These are phyloP conservation scores for Actias luna DNA, from an alignment of 2,888 invertebrate species.

Conservation along the genomic window DNA sequence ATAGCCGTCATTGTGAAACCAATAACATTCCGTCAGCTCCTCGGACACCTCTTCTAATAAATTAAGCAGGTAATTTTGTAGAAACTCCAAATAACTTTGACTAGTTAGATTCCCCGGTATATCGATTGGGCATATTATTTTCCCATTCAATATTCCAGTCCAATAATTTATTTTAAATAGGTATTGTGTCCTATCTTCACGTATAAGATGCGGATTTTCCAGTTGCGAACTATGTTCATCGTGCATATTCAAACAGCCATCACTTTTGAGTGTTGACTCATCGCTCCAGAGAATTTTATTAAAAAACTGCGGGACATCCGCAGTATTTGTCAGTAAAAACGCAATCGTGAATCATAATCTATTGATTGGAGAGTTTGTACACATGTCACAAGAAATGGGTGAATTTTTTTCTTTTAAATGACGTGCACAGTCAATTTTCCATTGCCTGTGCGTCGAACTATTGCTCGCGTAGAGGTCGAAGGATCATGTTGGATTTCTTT, in stretches of 20 bases:
- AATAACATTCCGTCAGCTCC: too few species aligned
- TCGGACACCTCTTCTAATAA: too few species aligned
- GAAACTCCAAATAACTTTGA: constrained; percentile 10
- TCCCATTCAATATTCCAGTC: constrained; percentile 20
- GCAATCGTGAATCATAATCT: neutral
- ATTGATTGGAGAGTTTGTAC: neutral
- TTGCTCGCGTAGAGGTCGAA: constrained; percentile 19
- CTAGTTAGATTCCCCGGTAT: constrained; percentile 16
- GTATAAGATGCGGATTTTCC: constrained; percentile 18
- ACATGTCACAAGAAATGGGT: neutral
- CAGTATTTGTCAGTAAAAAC: neutral
- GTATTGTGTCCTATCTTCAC: constrained; percentile 16
- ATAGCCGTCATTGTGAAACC: too few species aligned
- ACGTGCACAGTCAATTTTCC: constrained; percentile 7
- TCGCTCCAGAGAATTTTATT: neutral
- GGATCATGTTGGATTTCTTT: constrained; percentile 19
- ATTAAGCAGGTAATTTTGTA: constrained; percentile 11
- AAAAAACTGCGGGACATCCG: neutral
- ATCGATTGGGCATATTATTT: constrained; percentile 19
- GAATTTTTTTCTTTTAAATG: neutral
- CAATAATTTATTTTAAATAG: constrained; percentile 19
- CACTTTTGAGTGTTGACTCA: neutral
- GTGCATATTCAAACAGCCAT: neutral
- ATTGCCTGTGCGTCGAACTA: constrained; percentile 17
- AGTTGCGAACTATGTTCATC: constrained; percentile 4